Evolutionary conservation across 2,888 invertebrate genomes (phyloP).

Genomic region (Aspidiotus destructor): DNA sequence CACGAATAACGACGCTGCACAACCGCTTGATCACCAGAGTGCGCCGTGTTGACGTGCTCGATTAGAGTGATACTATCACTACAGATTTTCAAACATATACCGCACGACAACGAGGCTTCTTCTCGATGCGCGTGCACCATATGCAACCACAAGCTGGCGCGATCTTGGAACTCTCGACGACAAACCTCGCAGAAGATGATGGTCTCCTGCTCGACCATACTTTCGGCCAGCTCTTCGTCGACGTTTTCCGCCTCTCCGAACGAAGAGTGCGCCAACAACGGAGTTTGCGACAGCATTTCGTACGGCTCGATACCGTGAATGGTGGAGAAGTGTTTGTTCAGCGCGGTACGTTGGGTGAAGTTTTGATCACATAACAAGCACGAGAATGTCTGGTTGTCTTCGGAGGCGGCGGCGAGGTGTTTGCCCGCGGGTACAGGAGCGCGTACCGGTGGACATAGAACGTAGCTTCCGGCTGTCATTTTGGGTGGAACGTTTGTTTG

Average conservation of each 20-base stretch:
- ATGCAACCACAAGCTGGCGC: slow-evolving; percentile 49
- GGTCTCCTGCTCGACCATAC: slow-evolving; percentile 44
- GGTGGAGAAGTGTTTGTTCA: slow-evolving; percentile 35
- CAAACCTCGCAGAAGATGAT: slow-evolving; percentile 46
- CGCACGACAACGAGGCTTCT: slow-evolving; percentile 48
- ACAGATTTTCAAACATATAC: slow-evolving; percentile 49
- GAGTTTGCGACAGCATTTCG: slow-evolving; percentile 24
- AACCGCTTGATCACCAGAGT: slow-evolving; percentile 38
- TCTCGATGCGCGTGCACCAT: slow-evolving; percentile 48
- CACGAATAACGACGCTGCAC: slow-evolving; percentile 40
- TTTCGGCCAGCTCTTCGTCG: slow-evolving; percentile 37
- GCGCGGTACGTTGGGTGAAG: slow-evolving; percentile 34
- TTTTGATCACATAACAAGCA: slow-evolving; percentile 37
- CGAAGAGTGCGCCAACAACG: background rate
- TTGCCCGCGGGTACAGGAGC: background rate
- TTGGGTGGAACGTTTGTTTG: background rate
- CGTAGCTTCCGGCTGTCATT: too few species aligned
- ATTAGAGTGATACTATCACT: slow-evolving; percentile 45
- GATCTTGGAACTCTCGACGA: slow-evolving; percentile 45
- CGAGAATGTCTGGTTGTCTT: slow-evolving; percentile 18
- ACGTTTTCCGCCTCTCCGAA: background rate
- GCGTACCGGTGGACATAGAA: background rate
- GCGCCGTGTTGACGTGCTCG: slow-evolving; percentile 47
- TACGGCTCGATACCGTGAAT: slow-evolving; percentile 35
- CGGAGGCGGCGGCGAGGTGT: background rate